These are phyloP conservation scores for Chroicocephalus ridibundus DNA, from an alignment of 2,113 vertebrate species.

Conservation along the genomic window DNA sequence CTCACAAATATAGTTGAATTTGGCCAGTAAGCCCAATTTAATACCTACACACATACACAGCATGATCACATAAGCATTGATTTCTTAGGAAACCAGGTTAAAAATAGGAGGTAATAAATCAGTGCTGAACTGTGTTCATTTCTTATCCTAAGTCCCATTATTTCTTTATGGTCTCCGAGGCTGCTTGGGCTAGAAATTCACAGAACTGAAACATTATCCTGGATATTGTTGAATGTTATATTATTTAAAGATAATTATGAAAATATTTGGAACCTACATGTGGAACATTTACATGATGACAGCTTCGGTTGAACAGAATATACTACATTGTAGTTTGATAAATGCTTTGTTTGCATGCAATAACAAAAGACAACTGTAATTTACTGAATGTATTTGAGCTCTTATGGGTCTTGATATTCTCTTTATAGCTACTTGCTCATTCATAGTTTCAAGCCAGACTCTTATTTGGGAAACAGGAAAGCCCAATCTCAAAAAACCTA, in stretches of 20 bases:
- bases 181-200: neutral
- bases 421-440: neutral
- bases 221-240: neutral
- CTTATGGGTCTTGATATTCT: neutral
- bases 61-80: neutral
- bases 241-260: neutral
- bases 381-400: neutral
- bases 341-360: neutral
- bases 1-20: neutral
- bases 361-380: conserved; percentile 4
- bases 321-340: neutral
- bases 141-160: conserved; percentile 9
- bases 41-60: neutral
- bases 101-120: conserved; percentile 66
- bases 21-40: conserved; percentile 23
- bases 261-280: neutral
- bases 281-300: neutral
- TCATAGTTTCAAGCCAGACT: neutral
- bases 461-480: neutral
- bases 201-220: neutral
- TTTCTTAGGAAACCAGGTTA: conserved; percentile 34
- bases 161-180: conserved; percentile 3
- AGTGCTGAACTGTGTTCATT: conserved; percentile 9
- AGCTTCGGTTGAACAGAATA: neutral
- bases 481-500: neutral